These are phyloP conservation scores for Corvus cornix DNA, from an alignment of 2,113 vertebrate species.

Conservation along the genomic window DNA sequence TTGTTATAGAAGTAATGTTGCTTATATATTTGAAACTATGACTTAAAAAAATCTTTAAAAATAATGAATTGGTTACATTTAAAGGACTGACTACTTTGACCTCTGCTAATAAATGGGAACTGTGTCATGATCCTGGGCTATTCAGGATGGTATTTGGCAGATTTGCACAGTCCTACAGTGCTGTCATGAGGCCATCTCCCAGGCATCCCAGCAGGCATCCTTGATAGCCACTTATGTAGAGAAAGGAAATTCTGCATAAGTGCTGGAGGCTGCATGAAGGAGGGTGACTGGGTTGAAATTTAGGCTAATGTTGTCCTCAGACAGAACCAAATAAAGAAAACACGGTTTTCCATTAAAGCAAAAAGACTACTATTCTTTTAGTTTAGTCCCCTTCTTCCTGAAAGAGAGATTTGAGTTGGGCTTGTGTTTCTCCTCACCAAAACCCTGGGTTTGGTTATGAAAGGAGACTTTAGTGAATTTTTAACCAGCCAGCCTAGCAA, in stretches of 20 bases:
- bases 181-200: background rate
- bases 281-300: background rate
- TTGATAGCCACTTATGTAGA: background rate
- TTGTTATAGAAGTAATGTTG: background rate
- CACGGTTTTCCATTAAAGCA: background rate
- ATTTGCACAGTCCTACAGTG: background rate
- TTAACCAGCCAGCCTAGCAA: background rate
- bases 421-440: background rate
- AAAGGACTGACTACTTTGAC: background rate
- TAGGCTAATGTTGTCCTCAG: background rate
- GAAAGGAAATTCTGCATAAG: background rate
- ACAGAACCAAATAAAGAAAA: background rate
- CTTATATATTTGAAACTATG: background rate
- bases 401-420: background rate
- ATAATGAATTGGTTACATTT: background rate
- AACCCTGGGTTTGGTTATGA: background rate
- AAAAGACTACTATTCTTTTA: background rate
- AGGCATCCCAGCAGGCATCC: background rate
- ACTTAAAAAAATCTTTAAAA: background rate
- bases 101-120: background rate
- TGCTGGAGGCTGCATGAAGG: background rate
- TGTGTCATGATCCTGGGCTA: background rate
- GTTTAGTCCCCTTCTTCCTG: background rate
- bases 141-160: background rate
- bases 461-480: background rate